Percentiles rank a stretch among this genome's conserved stretches.
Conservation (phyloP, 1,140 invertebrate species). For the Bombus sylvicola region DNA sequence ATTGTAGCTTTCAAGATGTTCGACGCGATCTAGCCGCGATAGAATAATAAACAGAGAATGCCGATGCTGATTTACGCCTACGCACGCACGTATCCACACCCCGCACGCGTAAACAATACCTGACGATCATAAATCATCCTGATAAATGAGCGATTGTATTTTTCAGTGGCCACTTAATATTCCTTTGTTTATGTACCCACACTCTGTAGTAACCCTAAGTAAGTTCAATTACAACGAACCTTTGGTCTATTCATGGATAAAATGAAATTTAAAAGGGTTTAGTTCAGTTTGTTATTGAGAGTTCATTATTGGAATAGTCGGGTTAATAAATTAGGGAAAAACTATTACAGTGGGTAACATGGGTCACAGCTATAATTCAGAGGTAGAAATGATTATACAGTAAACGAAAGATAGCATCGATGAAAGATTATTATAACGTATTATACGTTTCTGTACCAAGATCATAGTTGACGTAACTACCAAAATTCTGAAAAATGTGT, state of each 20-base stretch:
- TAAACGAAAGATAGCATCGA: too few species aligned
- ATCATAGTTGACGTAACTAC: too few species aligned
- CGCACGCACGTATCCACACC: slow-evolving; percentile 28
- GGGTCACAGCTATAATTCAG: too few species aligned
- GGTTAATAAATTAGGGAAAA: not conserved
- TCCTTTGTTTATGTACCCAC: slow-evolving; percentile 26
- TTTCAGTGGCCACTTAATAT: slow-evolving; percentile 22
- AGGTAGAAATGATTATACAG: too few species aligned
- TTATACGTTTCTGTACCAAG: too few species aligned
- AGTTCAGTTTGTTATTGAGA: not conserved
- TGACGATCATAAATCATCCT: slow-evolving; percentile 40
- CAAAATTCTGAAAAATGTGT: too few species aligned
- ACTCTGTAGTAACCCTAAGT: not conserved
- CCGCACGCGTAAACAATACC: slow-evolving; percentile 46
- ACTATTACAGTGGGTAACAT: too few species aligned
- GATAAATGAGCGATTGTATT: slow-evolving; percentile 13
- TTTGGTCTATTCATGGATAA: not conserved
- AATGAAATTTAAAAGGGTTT: not conserved
- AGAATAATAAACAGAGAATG: slow-evolving; percentile 49
- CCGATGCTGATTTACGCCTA: slow-evolving; percentile 34
- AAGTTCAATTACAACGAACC: not conserved
- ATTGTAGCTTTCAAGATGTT: slow-evolving; percentile 20
- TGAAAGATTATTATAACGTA: too few species aligned
- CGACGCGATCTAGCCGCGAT: slow-evolving; percentile 22
- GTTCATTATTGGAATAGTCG: not conserved